These are phyloP conservation scores for Masticophis lateralis DNA, from an alignment of 2,797 vertebrate species.

Conservation along the genomic window DNA sequence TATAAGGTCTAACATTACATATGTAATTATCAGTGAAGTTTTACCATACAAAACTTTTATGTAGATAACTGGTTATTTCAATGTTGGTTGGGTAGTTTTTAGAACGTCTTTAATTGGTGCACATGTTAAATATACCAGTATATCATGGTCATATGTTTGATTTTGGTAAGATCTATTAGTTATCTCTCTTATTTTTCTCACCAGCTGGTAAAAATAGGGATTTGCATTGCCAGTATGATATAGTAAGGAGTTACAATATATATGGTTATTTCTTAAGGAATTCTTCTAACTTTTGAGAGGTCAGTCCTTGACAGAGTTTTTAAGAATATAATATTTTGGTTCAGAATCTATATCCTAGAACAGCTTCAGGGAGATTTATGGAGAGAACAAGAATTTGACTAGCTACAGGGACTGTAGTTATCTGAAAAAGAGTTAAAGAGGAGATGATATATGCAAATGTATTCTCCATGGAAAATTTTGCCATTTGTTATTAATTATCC, in stretches of 20 bases:
- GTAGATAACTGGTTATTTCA: background rate
- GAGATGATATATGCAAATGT: conserved; percentile 24
- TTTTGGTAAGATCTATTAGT: background rate
- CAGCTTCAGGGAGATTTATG: conserved; percentile 2
- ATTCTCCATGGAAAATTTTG: conserved; percentile 25
- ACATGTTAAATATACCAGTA: background rate
- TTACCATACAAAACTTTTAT: background rate
- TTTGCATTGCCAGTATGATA: background rate
- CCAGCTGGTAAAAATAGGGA: background rate
- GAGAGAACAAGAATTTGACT: background rate
- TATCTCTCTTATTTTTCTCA: background rate
- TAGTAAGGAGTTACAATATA: background rate
- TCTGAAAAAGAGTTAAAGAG: conserved; percentile 5
- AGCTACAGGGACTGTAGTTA: background rate
- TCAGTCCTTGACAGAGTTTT: background rate
- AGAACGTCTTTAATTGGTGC: background rate
- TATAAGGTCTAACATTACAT: background rate
- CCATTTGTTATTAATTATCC: conserved; percentile 20
- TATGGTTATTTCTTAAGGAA: background rate
- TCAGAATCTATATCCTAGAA: background rate
- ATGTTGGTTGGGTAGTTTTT: background rate
- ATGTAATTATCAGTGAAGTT: background rate
- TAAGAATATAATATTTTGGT: background rate
- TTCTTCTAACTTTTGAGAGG: background rate
- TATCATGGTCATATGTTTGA: background rate